These are phyloP conservation scores for Priapulus caudatus DNA, from an alignment of 2,888 invertebrate species.

Conservation along the genomic window DNA sequence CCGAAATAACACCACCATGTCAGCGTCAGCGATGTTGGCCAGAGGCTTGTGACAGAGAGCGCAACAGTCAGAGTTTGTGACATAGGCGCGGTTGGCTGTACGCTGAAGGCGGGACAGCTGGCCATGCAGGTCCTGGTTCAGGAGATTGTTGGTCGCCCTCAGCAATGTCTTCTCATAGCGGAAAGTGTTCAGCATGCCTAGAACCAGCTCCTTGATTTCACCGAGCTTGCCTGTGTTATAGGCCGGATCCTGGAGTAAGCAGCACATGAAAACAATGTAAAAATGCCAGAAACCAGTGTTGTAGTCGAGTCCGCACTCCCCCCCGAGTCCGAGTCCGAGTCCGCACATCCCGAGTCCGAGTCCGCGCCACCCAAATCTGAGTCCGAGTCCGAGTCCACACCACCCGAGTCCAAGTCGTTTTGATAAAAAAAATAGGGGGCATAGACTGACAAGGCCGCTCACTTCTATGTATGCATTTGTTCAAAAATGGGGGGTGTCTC, in stretches of 20 bases:
- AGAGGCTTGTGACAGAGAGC: slow-evolving; percentile 32
- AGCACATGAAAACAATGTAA: slow-evolving; percentile 3
- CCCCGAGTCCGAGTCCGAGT: too few species aligned
- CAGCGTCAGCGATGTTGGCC: slow-evolving; percentile 9
- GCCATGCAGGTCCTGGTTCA: slow-evolving; percentile 55
- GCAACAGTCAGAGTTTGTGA: slow-evolving; percentile 32
- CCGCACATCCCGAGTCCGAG: too few species aligned
- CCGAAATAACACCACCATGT: background rate
- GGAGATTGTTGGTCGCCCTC: slow-evolving; percentile 51
- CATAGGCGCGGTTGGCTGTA: slow-evolving; percentile 35
- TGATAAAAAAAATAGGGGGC: too few species aligned
- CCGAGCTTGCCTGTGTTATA: slow-evolving; percentile 45
- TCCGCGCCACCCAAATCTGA: too few species aligned
- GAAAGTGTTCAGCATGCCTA: slow-evolving; percentile 59
- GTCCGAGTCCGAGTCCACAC: too few species aligned
- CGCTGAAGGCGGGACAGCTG: slow-evolving; percentile 35
- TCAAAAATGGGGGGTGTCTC: too few species aligned
- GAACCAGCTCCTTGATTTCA: slow-evolving; percentile 44
- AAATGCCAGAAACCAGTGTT: background rate
- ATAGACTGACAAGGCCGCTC: too few species aligned
- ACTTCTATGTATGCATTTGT: too few species aligned
- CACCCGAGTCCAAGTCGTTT: too few species aligned
- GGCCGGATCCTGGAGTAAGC: slow-evolving; percentile 42
- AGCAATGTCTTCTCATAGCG: slow-evolving; percentile 60
- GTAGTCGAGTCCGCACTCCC: too few species aligned